Conservation (phyloP, 2,888 invertebrate species). For the Axea sp. region DNA sequence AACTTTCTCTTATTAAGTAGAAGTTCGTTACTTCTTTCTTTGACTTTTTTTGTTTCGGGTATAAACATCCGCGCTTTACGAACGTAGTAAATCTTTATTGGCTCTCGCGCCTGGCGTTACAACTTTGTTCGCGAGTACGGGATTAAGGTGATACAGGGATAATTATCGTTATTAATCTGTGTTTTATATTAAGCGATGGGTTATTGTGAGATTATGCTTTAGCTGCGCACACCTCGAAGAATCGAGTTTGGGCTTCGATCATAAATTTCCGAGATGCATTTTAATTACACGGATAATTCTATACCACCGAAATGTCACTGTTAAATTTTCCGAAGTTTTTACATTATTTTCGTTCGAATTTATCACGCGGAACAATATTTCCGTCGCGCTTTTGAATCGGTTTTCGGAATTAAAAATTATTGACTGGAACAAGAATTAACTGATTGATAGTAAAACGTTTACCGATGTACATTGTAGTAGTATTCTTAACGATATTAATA, state of each 20-base stretch:
- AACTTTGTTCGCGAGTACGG: constrained; percentile 21
- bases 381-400: too few species aligned
- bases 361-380: too few species aligned
- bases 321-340: too few species aligned
- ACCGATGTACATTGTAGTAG: too few species aligned
- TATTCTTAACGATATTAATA: background rate
- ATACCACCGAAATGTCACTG: too few species aligned
- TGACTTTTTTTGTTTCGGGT: constrained; percentile 33
- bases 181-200: constrained; percentile 42
- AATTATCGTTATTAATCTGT: constrained; percentile 43
- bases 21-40: constrained; percentile 46
- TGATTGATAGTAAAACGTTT: constrained; percentile 7
- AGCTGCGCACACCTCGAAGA: constrained; percentile 17
- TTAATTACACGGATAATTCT: constrained; percentile 7
- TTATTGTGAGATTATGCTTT: constrained; percentile 36
- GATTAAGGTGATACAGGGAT: constrained; percentile 34
- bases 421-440: background rate
- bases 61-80: constrained; percentile 31
- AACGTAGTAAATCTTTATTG: constrained; percentile 48
- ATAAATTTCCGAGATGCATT: constrained; percentile 32
- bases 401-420: constrained; percentile 9
- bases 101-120: constrained; percentile 19
- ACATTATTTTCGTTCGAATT: too few species aligned
- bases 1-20: constrained; percentile 59
- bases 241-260: constrained; percentile 17